phyloP scores from a whole-genome alignment of 2,113 vertebrate genomes.

The Labrus mixtus region DNA sequence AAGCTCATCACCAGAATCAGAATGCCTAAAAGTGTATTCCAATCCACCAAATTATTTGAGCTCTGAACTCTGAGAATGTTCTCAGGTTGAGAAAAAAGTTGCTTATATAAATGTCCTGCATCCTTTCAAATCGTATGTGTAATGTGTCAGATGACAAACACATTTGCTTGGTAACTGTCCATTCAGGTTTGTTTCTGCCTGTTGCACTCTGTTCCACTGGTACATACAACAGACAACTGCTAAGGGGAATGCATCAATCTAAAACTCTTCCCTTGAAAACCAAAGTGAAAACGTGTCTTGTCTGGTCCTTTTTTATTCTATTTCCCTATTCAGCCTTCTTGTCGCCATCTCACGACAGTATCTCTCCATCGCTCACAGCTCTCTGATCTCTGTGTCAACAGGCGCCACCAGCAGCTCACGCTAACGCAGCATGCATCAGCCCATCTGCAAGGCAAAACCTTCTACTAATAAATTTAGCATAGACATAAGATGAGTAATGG shows the following conservation, averaged over 20 bases:
- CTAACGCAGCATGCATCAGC: slow-evolving; percentile 64
- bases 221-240: slow-evolving; percentile 29
- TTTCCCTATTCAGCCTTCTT: slow-evolving; percentile 58
- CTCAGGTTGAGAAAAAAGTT: too few relatives aligned
- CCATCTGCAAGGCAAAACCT: slow-evolving; percentile 67
- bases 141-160: too few relatives aligned
- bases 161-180: background rate
- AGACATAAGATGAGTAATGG: slow-evolving; percentile 61
- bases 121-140: too few relatives aligned
- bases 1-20: too few relatives aligned
- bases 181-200: slow-evolving; percentile 1
- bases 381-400: slow-evolving; percentile 80
- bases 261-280: slow-evolving; percentile 46
- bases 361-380: slow-evolving; percentile 75
- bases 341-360: slow-evolving; percentile 74
- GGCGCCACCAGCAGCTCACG: slow-evolving; percentile 68
- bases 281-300: slow-evolving; percentile 46
- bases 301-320: slow-evolving; percentile 47
- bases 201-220: slow-evolving; percentile 17
- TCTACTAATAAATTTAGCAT: slow-evolving; percentile 64
- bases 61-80: too few relatives aligned
- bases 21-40: too few relatives aligned
- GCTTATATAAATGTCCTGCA: too few relatives aligned
- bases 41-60: too few relatives aligned
- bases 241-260: slow-evolving; percentile 21